phyloP scores from a whole-genome alignment of 2,113 vertebrate species.

The Petrocephalus microphthalmus region DNA sequence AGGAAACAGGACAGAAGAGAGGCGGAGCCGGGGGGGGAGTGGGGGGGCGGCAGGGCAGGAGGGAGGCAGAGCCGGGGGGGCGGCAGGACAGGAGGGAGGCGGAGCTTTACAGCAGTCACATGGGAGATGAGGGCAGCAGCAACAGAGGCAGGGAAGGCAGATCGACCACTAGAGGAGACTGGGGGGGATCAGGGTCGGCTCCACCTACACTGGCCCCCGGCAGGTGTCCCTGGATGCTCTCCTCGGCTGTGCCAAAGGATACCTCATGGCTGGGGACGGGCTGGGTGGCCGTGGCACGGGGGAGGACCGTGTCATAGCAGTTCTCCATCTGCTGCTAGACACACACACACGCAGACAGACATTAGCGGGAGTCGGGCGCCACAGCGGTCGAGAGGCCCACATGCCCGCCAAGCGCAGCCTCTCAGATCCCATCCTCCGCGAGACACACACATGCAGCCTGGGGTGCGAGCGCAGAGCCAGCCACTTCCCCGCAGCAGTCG shows the following conservation, averaged over 20 bases:
- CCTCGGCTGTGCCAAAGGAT: slow-evolving; percentile 62
- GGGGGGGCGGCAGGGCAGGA: slow-evolving; percentile 19
- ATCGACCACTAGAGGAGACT: not conserved
- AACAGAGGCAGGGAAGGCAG: not conserved
- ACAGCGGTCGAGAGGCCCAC: not conserved
- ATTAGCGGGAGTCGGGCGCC: not conserved
- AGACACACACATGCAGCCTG: not conserved
- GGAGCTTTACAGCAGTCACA: slow-evolving; percentile 20
- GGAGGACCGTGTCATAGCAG: slow-evolving; percentile 69
- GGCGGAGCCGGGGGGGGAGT: not conserved
- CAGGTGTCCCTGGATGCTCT: slow-evolving; percentile 41
- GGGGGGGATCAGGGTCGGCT: not conserved
- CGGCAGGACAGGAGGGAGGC: slow-evolving; percentile 25
- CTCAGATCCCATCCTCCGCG: not conserved
- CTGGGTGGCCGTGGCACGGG: slow-evolving; percentile 68
- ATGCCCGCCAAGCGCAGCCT: not conserved
- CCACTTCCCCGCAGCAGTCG: not conserved
- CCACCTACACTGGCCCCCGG: slow-evolving; percentile 46
- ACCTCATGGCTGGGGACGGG: slow-evolving; percentile 56
- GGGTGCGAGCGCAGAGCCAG: not conserved
- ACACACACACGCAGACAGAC: not conserved
- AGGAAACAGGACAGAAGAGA: not conserved
- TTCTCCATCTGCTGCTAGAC: slow-evolving; percentile 46
- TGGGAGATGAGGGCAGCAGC: not conserved
- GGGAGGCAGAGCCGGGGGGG: slow-evolving; percentile 4